These are phyloP conservation scores for Pluvialis apricaria DNA, from an alignment of 2,113 vertebrate genomes.

Conservation along the genomic window DNA sequence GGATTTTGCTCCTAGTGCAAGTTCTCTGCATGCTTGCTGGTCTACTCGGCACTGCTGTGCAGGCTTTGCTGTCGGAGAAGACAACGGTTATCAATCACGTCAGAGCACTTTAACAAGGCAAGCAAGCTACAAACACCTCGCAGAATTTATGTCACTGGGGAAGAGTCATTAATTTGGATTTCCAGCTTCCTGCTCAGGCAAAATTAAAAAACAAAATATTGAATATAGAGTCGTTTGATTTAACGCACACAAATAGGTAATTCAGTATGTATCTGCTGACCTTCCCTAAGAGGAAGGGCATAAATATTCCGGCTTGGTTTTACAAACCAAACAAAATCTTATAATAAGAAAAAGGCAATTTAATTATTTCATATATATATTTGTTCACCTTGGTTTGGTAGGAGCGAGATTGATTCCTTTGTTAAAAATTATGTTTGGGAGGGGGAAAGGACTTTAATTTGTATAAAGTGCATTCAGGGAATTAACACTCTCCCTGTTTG, in stretches of 20 bases:
- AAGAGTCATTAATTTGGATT: constrained; percentile 70
- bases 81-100: constrained; percentile 57
- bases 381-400: constrained; percentile 27
- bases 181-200: constrained; percentile 60
- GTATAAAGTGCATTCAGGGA: constrained; percentile 19
- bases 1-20: constrained; percentile 31
- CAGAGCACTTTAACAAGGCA: constrained; percentile 31
- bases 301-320: constrained; percentile 54
- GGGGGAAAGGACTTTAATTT: constrained; percentile 22
- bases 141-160: constrained; percentile 56
- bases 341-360: constrained; percentile 15
- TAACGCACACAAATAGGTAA: constrained; percentile 57
- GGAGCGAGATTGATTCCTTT: not conserved
- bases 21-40: not conserved
- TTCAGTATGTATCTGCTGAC: constrained; percentile 54
- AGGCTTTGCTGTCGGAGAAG: not conserved
- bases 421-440: constrained; percentile 17
- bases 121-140: constrained; percentile 32
- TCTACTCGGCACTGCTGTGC: not conserved
- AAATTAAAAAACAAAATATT: constrained; percentile 76
- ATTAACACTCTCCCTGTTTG: not conserved
- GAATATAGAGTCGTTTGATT: constrained; percentile 63
- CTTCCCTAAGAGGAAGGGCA: constrained; percentile 63
- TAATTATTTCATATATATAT: constrained; percentile 30
- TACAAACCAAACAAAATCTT: constrained; percentile 61